Conservation (phyloP, 2,888 invertebrate species). For the Agrilus mali region DNA sequence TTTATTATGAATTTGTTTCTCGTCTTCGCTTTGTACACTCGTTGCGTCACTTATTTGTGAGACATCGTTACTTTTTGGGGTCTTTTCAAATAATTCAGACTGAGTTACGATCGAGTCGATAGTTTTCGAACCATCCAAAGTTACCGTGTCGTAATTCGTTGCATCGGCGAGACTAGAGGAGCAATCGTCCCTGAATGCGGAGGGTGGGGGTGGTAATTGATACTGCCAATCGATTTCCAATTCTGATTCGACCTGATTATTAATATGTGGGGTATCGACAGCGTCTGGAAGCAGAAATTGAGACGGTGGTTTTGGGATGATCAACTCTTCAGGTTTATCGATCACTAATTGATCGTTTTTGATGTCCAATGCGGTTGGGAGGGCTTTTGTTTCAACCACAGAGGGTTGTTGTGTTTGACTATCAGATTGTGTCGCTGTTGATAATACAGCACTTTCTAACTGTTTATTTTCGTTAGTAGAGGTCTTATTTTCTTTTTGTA, state of each 20-base stretch:
- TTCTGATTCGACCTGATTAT: slow-evolving; percentile 12
- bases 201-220: slow-evolving; percentile 47
- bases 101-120: slow-evolving; percentile 31
- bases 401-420: no score
- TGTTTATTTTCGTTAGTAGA: no score
- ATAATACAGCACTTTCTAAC: no score
- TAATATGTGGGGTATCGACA: no score
- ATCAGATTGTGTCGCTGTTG: no score
- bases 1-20: slow-evolving; percentile 25
- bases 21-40: slow-evolving; percentile 19
- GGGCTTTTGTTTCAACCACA: no score
- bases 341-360: no score
- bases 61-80: slow-evolving; percentile 22
- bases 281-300: no score
- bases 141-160: slow-evolving; percentile 18
- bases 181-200: slow-evolving; percentile 39
- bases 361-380: no score
- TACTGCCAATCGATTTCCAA: slow-evolving; percentile 38
- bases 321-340: no score
- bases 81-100: slow-evolving; percentile 31
- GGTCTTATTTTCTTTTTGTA: no score
- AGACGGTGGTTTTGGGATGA: no score
- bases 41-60: slow-evolving; percentile 21
- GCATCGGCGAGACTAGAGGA: slow-evolving; percentile 21
- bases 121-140: slow-evolving; percentile 13